Conservation (phyloP, 2,113 vertebrate genomes). For the Talpa occidentalis region DNA sequence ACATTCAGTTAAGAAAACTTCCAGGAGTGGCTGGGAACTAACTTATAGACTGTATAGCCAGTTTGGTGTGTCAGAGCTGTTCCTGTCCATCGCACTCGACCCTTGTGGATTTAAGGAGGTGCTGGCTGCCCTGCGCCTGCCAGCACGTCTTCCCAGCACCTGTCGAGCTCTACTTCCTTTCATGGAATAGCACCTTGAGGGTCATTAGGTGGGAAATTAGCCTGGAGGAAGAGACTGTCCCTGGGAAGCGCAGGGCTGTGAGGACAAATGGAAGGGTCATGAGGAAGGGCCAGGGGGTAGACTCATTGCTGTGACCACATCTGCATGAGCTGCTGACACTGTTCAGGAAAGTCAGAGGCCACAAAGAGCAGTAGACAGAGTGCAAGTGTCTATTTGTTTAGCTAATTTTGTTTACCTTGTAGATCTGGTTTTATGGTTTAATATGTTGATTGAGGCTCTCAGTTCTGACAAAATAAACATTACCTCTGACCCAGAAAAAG, state of each 20-base stretch:
- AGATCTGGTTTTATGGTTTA: not conserved
- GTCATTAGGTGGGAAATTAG: not conserved
- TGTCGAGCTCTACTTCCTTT: not conserved
- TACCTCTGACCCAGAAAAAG: conserved; percentile 9
- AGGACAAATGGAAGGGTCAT: not conserved
- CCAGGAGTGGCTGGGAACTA: not conserved
- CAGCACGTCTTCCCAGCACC: not conserved
- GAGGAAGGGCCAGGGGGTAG: not conserved
- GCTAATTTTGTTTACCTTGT: not conserved
- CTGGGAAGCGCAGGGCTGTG: not conserved
- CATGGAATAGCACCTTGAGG: not conserved
- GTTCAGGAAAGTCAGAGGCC: not conserved
- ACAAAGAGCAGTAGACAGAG: accelerated
- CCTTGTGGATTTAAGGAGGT: not conserved
- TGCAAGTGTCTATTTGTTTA: not conserved
- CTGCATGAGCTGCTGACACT: not conserved
- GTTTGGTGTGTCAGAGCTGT: not conserved
- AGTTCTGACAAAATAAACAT: not conserved
- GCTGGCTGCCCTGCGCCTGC: accelerated
- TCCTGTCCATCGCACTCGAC: not conserved
- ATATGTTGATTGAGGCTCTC: not conserved
- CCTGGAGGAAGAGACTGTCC: not conserved
- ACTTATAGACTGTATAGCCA: not conserved
- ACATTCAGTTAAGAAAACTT: not conserved
- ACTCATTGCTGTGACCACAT: accelerated